phyloP scores from a whole-genome alignment of 2,113 vertebrate species.

The Otus sunia region DNA sequence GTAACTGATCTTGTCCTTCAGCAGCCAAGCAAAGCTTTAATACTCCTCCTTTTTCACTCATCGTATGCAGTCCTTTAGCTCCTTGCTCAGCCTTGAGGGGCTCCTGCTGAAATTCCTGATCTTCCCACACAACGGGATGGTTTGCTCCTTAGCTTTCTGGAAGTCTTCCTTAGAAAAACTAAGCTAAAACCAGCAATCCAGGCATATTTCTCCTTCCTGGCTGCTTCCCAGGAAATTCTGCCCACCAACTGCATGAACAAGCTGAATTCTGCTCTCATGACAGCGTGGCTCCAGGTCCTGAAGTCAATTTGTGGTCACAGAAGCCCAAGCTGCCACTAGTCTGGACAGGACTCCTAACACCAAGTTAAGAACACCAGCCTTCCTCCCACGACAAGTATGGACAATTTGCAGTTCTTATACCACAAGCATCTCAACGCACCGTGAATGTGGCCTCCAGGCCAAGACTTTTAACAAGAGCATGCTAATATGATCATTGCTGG shows the following conservation, averaged over 20 bases:
- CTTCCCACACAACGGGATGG: rapidly evolving
- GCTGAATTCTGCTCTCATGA: neutral
- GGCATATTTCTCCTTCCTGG: neutral
- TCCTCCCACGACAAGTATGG: neutral
- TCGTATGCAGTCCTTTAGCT: neutral
- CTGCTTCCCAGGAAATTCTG: neutral
- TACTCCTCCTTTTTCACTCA: rapidly evolving
- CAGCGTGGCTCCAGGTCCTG: rapidly evolving
- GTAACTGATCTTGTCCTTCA: neutral
- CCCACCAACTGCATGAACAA: neutral
- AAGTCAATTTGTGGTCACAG: neutral
- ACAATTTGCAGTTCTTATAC: neutral
- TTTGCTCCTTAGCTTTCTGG: neutral
- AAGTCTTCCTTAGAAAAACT: neutral
- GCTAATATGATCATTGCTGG: neutral
- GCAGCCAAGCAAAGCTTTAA: neutral
- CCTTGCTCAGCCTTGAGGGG: neutral
- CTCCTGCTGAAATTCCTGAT: neutral
- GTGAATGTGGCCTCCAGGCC: neutral
- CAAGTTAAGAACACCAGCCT: neutral
- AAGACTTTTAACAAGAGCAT: neutral
- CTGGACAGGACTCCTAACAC: neutral
- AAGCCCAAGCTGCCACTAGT: neutral
- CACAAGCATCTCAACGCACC: neutral
- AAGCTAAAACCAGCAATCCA: neutral